These are phyloP conservation scores for Trichonephila clavipes DNA, from an alignment of 1,140 invertebrate species.

Conservation along the genomic window DNA sequence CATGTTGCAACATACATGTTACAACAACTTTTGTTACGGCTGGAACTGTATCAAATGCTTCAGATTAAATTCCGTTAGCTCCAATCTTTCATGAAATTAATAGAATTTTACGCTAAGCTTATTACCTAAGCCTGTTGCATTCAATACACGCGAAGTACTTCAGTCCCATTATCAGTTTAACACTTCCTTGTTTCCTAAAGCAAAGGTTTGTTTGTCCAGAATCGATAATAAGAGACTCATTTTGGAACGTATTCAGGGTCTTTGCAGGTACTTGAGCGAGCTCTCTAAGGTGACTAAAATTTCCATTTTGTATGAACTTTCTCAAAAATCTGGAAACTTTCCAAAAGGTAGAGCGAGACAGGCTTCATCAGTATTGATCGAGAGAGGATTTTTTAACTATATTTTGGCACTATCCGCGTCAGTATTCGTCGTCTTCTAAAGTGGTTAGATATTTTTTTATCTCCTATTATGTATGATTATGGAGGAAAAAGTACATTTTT, in stretches of 20 bases:
- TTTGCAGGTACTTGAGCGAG: neutral
- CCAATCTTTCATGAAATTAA: too few species aligned
- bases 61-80: too few species aligned
- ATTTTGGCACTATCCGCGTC: constrained; percentile 3
- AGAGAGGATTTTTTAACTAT: neutral
- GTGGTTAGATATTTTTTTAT: neutral
- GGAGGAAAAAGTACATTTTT: neutral
- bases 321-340: constrained; percentile 32
- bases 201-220: neutral
- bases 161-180: neutral
- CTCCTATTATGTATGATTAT: constrained; percentile 19
- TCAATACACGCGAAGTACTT: neutral
- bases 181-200: neutral
- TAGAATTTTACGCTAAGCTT: too few species aligned
- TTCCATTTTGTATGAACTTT: constrained; percentile 47
- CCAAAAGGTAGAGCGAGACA: constrained; percentile 50
- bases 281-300: constrained; percentile 11
- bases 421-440: constrained; percentile 5
- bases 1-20: too few species aligned
- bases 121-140: neutral
- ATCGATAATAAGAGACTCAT: neutral
- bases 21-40: too few species aligned
- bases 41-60: too few species aligned
- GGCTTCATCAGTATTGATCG: neutral
- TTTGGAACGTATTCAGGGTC: constrained; percentile 16